Percentiles rank a stretch among this genome's conserved stretches.
phyloP scores from a whole-genome alignment of 1,140 invertebrate species.

The Drosophila ercepeae region DNA sequence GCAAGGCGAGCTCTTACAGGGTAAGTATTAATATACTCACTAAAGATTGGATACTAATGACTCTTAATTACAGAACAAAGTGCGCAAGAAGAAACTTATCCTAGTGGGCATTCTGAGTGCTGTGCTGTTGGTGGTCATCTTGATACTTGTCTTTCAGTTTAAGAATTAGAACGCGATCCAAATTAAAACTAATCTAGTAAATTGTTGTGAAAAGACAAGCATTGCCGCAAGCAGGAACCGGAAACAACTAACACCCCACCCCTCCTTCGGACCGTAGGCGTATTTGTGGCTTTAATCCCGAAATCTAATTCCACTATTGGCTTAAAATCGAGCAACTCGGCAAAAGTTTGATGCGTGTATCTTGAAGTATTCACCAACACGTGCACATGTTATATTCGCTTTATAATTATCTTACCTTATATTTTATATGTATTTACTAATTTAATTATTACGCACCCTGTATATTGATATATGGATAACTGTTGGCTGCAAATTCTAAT shows the following conservation, averaged over 20 bases:
- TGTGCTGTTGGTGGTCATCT: slow-evolving; percentile 89
- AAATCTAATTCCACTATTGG: slow-evolving; percentile 52
- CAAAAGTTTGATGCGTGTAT: slow-evolving; percentile 28
- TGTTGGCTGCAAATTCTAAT: slow-evolving; percentile 62
- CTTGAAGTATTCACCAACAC: slow-evolving; percentile 56
- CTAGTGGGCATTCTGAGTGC: slow-evolving; percentile 87
- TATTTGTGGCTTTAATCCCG: slow-evolving; percentile 69
- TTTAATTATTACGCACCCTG: slow-evolving; percentile 70
- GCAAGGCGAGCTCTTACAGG: slow-evolving; percentile 93
- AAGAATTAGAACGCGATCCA: slow-evolving; percentile 63
- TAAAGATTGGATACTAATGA: background rate
- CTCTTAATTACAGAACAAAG: slow-evolving; percentile 88
- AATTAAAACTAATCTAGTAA: slow-evolving; percentile 60
- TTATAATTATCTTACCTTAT: slow-evolving; percentile 65
- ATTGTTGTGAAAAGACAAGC: slow-evolving; percentile 75
- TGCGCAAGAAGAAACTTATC: slow-evolving; percentile 94
- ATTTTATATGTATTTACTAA: slow-evolving; percentile 58
- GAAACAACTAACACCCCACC: slow-evolving; percentile 1
- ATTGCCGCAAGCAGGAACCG: slow-evolving; percentile 56
- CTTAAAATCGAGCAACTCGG: slow-evolving; percentile 34
- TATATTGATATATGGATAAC: slow-evolving; percentile 68
- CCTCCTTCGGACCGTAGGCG: slow-evolving; percentile 43
- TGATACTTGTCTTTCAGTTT: slow-evolving; percentile 75
- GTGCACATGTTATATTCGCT: slow-evolving; percentile 67
- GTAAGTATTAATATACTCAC: slow-evolving; percentile 64